These are phyloP conservation scores for Contarinia nasturtii DNA, from an alignment of 1,140 invertebrate species.

Conservation along the genomic window DNA sequence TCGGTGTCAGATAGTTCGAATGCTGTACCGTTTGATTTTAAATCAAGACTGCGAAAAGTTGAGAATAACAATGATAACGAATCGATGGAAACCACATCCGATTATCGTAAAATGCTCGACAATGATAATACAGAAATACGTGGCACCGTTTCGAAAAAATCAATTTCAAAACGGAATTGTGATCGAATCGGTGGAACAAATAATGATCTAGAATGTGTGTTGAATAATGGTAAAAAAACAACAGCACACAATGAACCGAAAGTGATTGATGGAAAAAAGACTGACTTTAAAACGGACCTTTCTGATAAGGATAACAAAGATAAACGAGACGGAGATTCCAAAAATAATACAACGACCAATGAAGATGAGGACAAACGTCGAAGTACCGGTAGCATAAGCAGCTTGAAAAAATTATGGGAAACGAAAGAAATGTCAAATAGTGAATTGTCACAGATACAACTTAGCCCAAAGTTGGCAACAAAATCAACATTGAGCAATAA, in stretches of 20 bases:
- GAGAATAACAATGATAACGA: conserved; percentile 25
- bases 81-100: background rate
- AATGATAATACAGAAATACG: conserved; percentile 1
- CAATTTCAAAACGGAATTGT: conserved; percentile 16
- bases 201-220: background rate
- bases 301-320: conserved; percentile 7
- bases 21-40: conserved; percentile 57
- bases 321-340: conserved; percentile 21
- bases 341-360: conserved; percentile 13
- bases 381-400: conserved; percentile 82
- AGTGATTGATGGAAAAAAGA: conserved; percentile 17
- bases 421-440: conserved; percentile 34
- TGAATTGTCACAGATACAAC: conserved; percentile 25
- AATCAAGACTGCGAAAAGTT: conserved; percentile 65
- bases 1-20: conserved; percentile 30
- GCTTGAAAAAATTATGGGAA: conserved; percentile 83
- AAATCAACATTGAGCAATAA: conserved; percentile 23
- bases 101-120: too few species aligned
- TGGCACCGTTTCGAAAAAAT: background rate
- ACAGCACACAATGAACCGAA: background rate
- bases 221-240: background rate
- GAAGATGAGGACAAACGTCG: conserved; percentile 75
- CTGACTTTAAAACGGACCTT: conserved; percentile 24
- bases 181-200: conserved; percentile 15
- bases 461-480: conserved; percentile 40